Base-by-base conservation (phyloP, 2,113 vertebrate genomes). In the Perca schrenkii region DNA sequence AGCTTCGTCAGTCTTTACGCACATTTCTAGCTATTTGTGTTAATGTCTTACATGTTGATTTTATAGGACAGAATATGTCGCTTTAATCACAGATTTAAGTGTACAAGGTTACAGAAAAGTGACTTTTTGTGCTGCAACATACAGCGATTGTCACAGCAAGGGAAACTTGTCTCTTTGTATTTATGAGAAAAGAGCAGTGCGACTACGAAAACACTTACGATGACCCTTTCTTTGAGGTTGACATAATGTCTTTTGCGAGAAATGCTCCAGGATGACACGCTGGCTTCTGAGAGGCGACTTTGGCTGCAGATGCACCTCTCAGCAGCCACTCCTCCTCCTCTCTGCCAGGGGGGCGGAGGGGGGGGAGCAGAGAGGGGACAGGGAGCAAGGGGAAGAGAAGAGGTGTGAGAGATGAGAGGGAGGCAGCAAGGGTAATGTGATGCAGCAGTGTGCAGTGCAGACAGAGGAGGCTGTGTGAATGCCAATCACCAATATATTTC, bases 261-360 rank as follows among this genome's bases (percentile, higher is more conserved):
- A 82, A 82, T 36, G 43, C 65, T 90, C 57, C 47, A 12, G 74
- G 72, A 69, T 79, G 80, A 76, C 79, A 87, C 80, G 83, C 79
- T 52, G 85, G 77, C 71, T 82, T 67, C 69, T 75, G 68, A 89
- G 85, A 82, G 82, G 79, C 60, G 43, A 82, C 46, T 90, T 69
- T 81, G 76, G 69, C 86, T 86, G 71, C 71, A 84, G 78, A 83
- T 86, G 79, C 84, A 85, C 73, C 86, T 86, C 85, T 90, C 56
- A 68, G 77, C 83, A 86, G 74, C 77, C 57, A 12, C 77, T 71
- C 47, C 19, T 60, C 58, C 28, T 73, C 61, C 54, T 79, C 75
- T 77, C 60, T 70, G 65, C 58, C 4, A 25, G 25, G 1, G 22
- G 31, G 31, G 19, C 31, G 31, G 31, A 4, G 54, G 31, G 21